Conservation (phyloP, 2,113 vertebrate species). For the Serinus canaria region DNA sequence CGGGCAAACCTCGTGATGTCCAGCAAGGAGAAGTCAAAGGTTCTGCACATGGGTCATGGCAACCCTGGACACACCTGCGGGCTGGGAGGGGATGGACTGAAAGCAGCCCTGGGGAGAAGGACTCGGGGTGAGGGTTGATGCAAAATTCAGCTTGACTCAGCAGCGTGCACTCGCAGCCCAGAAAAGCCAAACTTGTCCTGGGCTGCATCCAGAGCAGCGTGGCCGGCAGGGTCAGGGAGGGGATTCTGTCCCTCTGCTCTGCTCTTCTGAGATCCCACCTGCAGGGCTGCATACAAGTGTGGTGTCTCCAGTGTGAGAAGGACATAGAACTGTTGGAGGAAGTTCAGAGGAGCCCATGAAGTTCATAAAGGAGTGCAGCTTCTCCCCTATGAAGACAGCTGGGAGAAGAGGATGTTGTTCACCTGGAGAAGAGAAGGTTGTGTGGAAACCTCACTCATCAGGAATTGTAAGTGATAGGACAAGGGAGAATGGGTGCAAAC, state of each 20-base stretch:
- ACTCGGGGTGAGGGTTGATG: too few species aligned
- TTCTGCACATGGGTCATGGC: background rate
- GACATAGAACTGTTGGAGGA: background rate
- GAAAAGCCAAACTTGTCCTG: fast-evolving
- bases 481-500: background rate
- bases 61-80: background rate
- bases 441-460: background rate
- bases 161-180: fast-evolving
- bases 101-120: background rate
- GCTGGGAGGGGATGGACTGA: background rate
- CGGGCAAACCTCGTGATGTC: background rate
- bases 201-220: fast-evolving
- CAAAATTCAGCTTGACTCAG: background rate
- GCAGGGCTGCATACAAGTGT: background rate
- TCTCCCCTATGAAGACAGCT: background rate
- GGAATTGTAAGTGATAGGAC: background rate
- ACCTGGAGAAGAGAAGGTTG: background rate
- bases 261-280: background rate
- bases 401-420: background rate
- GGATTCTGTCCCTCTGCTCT: background rate
- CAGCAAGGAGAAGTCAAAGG: background rate
- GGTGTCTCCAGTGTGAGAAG: background rate
- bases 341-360: background rate
- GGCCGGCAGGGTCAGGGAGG: fast-evolving
- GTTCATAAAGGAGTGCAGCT: background rate